Conservation (phyloP, 1,140 invertebrate genomes). For the Drosophila eugracilis region DNA sequence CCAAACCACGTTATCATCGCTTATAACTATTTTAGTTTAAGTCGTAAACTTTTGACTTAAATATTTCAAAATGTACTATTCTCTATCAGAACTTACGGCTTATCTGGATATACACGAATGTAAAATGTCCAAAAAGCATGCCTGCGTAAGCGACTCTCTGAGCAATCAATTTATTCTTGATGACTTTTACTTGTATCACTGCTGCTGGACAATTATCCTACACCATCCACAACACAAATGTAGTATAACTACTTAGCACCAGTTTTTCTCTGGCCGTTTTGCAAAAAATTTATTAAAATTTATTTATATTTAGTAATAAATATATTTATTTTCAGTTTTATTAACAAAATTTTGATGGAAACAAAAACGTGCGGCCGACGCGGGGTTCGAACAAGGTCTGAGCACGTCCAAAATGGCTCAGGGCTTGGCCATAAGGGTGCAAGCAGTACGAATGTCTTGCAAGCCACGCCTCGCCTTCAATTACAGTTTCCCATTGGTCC, state of each 20-base stretch:
- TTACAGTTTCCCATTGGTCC: slow-evolving; percentile 10
- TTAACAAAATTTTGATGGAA: neutral
- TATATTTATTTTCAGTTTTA: neutral
- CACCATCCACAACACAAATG: neutral
- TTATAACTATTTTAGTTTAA: too few relatives aligned
- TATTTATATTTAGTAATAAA: too few relatives aligned
- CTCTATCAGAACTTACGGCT: neutral
- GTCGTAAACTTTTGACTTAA: too few relatives aligned
- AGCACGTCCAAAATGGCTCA: slow-evolving; percentile 29
- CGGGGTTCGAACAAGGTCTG: slow-evolving; percentile 52
- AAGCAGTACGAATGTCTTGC: neutral
- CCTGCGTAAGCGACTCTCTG: too few relatives aligned
- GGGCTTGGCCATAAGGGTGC: slow-evolving; percentile 10
- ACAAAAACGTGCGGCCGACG: slow-evolving; percentile 47
- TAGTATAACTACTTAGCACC: neutral
- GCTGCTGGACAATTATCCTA: too few relatives aligned
- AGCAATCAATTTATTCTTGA: too few relatives aligned
- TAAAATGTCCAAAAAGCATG: neutral
- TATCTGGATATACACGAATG: neutral
- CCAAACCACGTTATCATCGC: too few relatives aligned
- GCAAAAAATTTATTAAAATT: too few relatives aligned
- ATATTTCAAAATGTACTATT: neutral
- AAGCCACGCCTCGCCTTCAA: slow-evolving; percentile 11
- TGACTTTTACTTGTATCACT: too few relatives aligned
- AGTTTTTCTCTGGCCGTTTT: neutral